Evolutionary conservation across 2,888 invertebrate genomes (phyloP), one percentile per base, ranked within the genome.

Genomic region (Eutolmus rufibarbis): DNA sequence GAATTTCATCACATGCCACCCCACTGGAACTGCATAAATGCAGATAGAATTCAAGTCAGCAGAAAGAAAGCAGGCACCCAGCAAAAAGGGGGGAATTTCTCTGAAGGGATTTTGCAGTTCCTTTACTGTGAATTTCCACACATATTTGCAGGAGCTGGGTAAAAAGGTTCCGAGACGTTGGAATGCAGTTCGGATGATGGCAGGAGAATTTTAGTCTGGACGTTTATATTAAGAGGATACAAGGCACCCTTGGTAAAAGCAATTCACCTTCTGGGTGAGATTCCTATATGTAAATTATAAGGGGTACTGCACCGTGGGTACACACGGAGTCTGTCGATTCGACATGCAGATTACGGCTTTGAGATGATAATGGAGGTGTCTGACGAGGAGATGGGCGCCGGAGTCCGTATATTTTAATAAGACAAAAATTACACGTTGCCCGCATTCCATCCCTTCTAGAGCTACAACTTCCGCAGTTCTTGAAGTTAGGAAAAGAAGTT

Each of bases 31-130:
- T 82, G 82, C 40, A 82, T 82, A 66, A 82, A 82, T 82, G 82
- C 82, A 82, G 82, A 82, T 82, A 57, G 82, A 57, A 82, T 82
- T 82, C 37, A 57, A 82, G 82, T 82, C 66, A 82, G 66, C 19
- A 66, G 19, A 37, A 37, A 82, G 37, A 66, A 66, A 81, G 51
- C 56, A 51, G 23, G 31, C 14, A 34, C 9, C 28, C 9, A 37
- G 40, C n/a, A 14, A 76, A 76, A 37, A 76, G 31, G 40, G 37
- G 40, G 40, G 37, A 34, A 76, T 51, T 51, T 81, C 19, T 57
- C 57, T 23, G 12, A 57, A 82, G 34, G 82, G 82, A 57, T 23
- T 57, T 82, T 82, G 31, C 57, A 82, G 37, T 82, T 82, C 82
- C 82, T 82, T 82, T 23, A 37, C 82, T 34, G 16, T 28, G 37